Evolutionary conservation across 1,140 invertebrate genomes (phyloP).

Genomic region (Littorina saxatilis): DNA sequence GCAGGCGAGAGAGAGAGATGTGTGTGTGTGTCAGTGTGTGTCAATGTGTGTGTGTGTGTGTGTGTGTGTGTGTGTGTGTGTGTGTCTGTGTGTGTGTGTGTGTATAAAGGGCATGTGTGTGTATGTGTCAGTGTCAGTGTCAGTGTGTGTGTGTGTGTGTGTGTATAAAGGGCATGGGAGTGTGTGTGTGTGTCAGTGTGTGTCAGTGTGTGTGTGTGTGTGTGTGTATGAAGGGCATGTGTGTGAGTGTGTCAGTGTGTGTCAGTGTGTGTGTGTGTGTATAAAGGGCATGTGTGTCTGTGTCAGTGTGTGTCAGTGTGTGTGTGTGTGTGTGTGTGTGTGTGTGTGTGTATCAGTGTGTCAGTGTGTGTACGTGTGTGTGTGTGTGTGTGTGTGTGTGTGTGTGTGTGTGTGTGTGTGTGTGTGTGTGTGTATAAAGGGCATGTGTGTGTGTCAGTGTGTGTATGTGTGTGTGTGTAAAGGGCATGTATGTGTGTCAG

Average conservation of each 20-base stretch:
- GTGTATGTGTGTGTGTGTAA: not conserved
- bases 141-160: not conserved
- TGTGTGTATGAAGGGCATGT: not conserved
- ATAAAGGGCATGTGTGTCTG: not conserved
- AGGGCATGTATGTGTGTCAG: not conserved
- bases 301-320: not conserved
- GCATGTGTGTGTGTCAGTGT: not conserved
- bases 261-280: not conserved
- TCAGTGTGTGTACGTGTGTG: slow-evolving; percentile 9
- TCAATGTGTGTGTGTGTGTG: not conserved
- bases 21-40: not conserved
- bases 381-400: slow-evolving; percentile 17
- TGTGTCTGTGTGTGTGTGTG: not conserved
- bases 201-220: not conserved
- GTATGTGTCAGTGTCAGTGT: not conserved
- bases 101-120: not conserved
- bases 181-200: not conserved
- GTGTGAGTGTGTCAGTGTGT: not conserved
- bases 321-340: not conserved
- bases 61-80: too few relatives aligned
- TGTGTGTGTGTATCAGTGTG: not conserved
- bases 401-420: slow-evolving; percentile 15
- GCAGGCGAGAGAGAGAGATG: not conserved
- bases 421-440: not conserved
- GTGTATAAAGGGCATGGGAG: too few relatives aligned